Evolutionary conservation across 2,113 vertebrate species (phyloP).

Genomic region (Grammomys surdaster): DNA sequence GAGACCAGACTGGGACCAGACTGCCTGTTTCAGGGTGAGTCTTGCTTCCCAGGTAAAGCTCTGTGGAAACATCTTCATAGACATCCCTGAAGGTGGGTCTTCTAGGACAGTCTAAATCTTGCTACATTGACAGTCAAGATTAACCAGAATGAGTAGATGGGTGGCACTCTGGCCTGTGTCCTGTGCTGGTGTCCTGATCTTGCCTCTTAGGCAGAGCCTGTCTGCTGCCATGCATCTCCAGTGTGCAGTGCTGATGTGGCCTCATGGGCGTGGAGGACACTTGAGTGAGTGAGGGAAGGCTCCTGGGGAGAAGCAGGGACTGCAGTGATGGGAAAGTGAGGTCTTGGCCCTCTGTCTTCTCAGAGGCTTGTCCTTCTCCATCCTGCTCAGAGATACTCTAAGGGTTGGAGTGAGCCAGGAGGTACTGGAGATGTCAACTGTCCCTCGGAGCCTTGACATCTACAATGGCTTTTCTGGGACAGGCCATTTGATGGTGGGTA

Average conservation of each 20-base stretch:
- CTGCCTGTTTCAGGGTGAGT: not conserved
- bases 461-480: not conserved
- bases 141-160: not conserved
- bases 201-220: not conserved
- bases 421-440: not conserved
- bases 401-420: accelerated
- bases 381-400: not conserved
- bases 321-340: not conserved
- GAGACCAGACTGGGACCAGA: not conserved
- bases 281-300: not conserved
- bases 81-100: not conserved
- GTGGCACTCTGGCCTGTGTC: not conserved
- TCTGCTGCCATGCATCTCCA: not conserved
- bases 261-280: not conserved
- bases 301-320: not conserved
- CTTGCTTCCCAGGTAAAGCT: not conserved
- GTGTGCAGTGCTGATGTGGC: not conserved
- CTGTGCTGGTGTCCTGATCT: not conserved
- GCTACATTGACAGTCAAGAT: not conserved
- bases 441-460: not conserved
- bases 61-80: not conserved
- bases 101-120: not conserved
- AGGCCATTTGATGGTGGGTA: not conserved
- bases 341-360: too few species aligned
- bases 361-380: not conserved